phyloP scores from a whole-genome alignment of 2,888 invertebrate genomes.

The Steinernema carpocapsae region DNA sequence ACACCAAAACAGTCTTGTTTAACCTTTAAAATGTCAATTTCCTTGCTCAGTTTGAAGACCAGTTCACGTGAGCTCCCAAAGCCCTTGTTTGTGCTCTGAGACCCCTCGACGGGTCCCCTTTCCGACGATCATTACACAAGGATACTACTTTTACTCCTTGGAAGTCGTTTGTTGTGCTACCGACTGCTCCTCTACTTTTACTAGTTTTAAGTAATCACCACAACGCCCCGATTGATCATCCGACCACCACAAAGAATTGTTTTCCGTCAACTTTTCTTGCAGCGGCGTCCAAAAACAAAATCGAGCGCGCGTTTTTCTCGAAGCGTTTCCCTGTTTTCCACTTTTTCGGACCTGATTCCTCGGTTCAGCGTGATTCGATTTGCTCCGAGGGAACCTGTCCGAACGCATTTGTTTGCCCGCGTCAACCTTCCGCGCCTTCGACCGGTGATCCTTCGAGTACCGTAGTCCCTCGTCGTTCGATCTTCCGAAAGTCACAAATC shows the following conservation, averaged over 20 bases:
- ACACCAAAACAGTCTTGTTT: too few relatives aligned
- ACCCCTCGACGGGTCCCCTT: too few relatives aligned
- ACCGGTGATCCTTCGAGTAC: not conserved
- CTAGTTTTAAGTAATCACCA: not conserved
- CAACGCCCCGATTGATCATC: not conserved
- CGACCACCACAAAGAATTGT: not conserved
- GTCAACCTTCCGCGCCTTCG: not conserved
- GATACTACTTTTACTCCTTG: not conserved
- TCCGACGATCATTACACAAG: not conserved
- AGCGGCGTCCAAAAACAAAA: not conserved
- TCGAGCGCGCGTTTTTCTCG: not conserved
- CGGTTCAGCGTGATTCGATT: conserved; percentile 6
- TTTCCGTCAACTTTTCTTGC: conserved; percentile 12
- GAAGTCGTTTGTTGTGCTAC: conserved; percentile 1
- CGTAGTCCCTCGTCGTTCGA: conserved; percentile 14
- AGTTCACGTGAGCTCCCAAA: too few relatives aligned
- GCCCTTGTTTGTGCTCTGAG: too few relatives aligned
- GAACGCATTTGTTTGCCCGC: conserved; percentile 9
- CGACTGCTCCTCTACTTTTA: not conserved
- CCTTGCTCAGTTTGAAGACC: too few relatives aligned
- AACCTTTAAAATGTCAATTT: too few relatives aligned
- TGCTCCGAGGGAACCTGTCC: conserved; percentile 12
- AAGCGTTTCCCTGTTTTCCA: not conserved
- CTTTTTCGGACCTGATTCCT: conserved; percentile 14
- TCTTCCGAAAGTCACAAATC: conserved; percentile 10